Base-by-base conservation (phyloP, 2,113 vertebrate genomes). In the Nerophis lumbriciformis region DNA sequence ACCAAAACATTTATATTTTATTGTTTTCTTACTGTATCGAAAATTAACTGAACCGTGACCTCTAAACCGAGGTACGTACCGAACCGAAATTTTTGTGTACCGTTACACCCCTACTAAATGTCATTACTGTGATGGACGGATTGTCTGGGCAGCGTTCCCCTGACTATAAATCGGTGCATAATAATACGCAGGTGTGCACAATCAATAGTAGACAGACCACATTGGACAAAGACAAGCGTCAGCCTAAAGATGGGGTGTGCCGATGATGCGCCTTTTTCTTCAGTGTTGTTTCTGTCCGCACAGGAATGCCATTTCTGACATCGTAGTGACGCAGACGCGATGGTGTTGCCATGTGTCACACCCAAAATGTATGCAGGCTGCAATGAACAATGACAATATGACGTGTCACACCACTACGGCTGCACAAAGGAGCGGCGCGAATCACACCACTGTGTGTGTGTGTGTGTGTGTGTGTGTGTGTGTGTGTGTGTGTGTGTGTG, bases 321-420 rank as follows among this genome's bases (percentile, higher is more conserved):
- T 73, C 53, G 36, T 62, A 77, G 76, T 72, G 67, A 77, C 65
- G 66, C 63, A 52, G 38, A 76, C 67, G 68, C 16, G 58, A 50
- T 36, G 55, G 58, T 42, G 2, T 60, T 65, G 11, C 8, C 52
- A 37, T 1, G 52, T 15, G 52, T 53, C 52, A n/a, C 13, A 13
- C 19, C 6, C 16, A 57, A 42, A 57, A 44, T 21, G 15, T 3
- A 50, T 16, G 8, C 10, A 69, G 62, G 66, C 65, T 53, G 61
- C 9, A 66, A 81, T 77, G 49, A 65, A 77, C 59, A 9, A 38
- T 66, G 59, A 81, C 71, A 69, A 70, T 61, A 55, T 39, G 61
- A 76, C 72, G 53, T 19, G 53, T 76, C 69, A 75, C 58, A 74
- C 69, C 53, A 59, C 66, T 6, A 8, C 28, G 36, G 49, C 65